Evolutionary conservation across 2,888 invertebrate species (phyloP).

Genomic region (Eudasyphora cyanicolor): DNA sequence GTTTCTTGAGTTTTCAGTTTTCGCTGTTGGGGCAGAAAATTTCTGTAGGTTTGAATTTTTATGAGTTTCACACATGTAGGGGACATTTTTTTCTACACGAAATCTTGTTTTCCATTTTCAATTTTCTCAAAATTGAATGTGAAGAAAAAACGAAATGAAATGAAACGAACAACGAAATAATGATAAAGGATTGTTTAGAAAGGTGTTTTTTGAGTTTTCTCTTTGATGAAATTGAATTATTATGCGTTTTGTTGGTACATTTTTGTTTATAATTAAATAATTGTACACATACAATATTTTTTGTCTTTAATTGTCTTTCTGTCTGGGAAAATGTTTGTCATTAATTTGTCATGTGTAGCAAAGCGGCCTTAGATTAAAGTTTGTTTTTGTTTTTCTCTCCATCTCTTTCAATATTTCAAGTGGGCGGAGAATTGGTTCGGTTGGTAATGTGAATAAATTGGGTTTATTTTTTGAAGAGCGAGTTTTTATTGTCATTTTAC

Average conservation of each 20-base stretch:
- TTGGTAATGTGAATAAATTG: background rate
- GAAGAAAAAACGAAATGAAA: too few relatives aligned
- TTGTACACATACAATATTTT: slow-evolving; percentile 6
- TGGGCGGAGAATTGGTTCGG: background rate
- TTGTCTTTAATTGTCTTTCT: background rate
- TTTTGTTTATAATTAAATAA: slow-evolving; percentile 29
- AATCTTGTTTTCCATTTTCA: slow-evolving; percentile 2
- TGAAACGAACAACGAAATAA: background rate
- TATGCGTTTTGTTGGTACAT: background rate
- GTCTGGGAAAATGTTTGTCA: slow-evolving; percentile 14
- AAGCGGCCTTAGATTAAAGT: background rate
- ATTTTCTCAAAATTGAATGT: slow-evolving; percentile 2
- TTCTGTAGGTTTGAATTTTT: background rate
- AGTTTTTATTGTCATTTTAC: background rate
- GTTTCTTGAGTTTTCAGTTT: background rate
- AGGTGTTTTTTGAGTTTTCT: slow-evolving; percentile 40
- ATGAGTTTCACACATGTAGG: slow-evolving; percentile 31
- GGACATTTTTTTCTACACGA: too few relatives aligned
- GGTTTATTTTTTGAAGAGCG: background rate
- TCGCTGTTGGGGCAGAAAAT: background rate
- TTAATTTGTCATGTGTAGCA: background rate
- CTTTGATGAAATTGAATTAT: slow-evolving; percentile 1
- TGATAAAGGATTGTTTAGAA: slow-evolving; percentile 12
- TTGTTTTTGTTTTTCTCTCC: slow-evolving; percentile 4
- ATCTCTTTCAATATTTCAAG: background rate